phyloP scores from a whole-genome alignment of 2,888 invertebrate species.

The Phorcus lineatus region DNA sequence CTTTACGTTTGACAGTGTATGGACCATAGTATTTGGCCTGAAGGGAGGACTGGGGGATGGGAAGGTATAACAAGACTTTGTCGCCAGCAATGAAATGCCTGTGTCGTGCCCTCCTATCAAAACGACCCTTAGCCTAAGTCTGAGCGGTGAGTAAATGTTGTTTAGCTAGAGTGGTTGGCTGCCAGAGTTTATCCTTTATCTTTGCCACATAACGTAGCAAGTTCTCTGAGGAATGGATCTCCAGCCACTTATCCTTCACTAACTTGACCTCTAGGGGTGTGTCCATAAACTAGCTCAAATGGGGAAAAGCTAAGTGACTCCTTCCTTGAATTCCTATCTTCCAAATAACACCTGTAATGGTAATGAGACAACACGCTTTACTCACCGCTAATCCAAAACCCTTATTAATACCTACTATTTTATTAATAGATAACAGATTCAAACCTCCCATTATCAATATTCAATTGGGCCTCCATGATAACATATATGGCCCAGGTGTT shows the following conservation, averaged over 20 bases:
- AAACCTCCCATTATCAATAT: too few relatives aligned
- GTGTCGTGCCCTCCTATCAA: not conserved
- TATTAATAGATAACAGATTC: too few relatives aligned
- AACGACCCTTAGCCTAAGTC: not conserved
- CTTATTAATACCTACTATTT: too few relatives aligned
- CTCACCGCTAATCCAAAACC: too few relatives aligned
- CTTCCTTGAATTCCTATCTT: conserved; percentile 37
- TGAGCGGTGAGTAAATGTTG: not conserved
- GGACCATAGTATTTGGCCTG: conserved; percentile 42
- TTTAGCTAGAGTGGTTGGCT: not conserved
- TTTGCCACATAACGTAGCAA: not conserved
- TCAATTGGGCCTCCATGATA: too few relatives aligned
- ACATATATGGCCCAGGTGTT: too few relatives aligned
- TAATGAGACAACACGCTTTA: too few relatives aligned
- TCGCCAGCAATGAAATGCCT: not conserved
- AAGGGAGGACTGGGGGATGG: conserved; percentile 26
- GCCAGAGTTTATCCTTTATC: not conserved
- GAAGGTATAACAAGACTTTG: conserved; percentile 12
- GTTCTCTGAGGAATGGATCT: conserved; percentile 12
- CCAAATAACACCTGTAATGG: too few relatives aligned
- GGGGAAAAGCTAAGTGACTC: conserved; percentile 49
- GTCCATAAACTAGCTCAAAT: conserved; percentile 47
- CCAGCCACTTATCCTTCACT: conserved; percentile 26
- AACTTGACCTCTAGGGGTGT: conserved; percentile 37
- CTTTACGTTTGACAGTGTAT: conserved; percentile 33